Evolutionary conservation across 2,888 invertebrate genomes (phyloP).

Genomic region (Yponomeuta malinellus): DNA sequence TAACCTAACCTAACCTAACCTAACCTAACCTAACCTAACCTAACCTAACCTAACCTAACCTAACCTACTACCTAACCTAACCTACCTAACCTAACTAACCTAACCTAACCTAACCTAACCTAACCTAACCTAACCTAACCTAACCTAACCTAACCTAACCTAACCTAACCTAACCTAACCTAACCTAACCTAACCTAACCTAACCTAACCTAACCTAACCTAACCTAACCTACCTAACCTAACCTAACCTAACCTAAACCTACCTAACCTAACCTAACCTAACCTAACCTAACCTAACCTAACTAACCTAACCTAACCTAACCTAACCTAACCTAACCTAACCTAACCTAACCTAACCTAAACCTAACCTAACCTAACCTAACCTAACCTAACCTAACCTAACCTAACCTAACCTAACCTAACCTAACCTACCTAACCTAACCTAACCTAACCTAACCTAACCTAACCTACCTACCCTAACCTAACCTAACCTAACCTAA

Average conservation of each 20-base stretch:
- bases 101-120: conserved; percentile 23
- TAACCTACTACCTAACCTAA: conserved; percentile 25
- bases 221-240: conserved; percentile 26
- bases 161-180: conserved; percentile 22
- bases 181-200: conserved; percentile 27
- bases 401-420: conserved; percentile 30
- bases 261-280: conserved; percentile 23
- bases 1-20: conserved; percentile 28
- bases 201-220: conserved; percentile 27
- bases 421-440: conserved; percentile 32
- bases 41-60: conserved; percentile 22
- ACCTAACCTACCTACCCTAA: no score
- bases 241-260: conserved; percentile 26
- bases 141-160: conserved; percentile 29
- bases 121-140: conserved; percentile 32
- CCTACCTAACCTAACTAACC: conserved; percentile 24
- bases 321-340: conserved; percentile 5
- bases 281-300: conserved; percentile 22
- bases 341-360: conserved; percentile 27
- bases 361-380: conserved; percentile 28
- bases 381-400: conserved; percentile 28
- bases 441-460: conserved; percentile 22
- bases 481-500: conserved; percentile 9
- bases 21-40: conserved; percentile 22
- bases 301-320: no score